These are phyloP conservation scores for Cephus spinipes DNA, from an alignment of 2,888 invertebrate genomes.

Conservation along the genomic window DNA sequence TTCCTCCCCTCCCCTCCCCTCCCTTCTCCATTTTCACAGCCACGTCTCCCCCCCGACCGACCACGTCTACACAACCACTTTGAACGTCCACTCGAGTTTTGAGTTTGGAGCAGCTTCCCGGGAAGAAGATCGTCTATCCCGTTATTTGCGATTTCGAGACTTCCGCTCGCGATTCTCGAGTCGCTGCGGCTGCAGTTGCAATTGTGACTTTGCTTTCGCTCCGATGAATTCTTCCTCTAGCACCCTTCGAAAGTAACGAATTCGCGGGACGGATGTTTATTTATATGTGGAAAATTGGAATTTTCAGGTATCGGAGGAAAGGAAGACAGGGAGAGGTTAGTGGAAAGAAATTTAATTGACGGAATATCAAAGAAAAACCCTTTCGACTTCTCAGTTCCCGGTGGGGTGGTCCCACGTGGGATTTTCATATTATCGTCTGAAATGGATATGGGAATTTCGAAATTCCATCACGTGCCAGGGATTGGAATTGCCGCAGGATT, in stretches of 20 bases:
- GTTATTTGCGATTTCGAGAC: neutral
- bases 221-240: neutral
- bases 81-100: neutral
- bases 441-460: neutral
- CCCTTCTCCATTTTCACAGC: neutral
- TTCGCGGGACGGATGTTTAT: neutral
- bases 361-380: too few species aligned
- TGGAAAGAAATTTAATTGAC: too few species aligned
- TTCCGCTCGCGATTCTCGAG: neutral
- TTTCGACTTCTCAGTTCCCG: too few species aligned
- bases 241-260: neutral
- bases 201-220: neutral
- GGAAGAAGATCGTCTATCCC: neutral
- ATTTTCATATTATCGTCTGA: too few species aligned
- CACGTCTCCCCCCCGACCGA: neutral
- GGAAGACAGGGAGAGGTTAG: neutral
- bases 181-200: neutral
- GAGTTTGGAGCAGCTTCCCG: neutral
- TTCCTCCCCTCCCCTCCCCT: neutral
- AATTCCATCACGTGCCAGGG: neutral
- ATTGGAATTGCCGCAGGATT: neutral
- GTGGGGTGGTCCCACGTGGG: too few species aligned
- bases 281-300: neutral
- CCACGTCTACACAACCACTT: neutral
- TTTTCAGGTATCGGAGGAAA: rapidly evolving